Percentiles rank a stretch among this genome's conserved stretches.
These are phyloP conservation scores for Bursaphelenchus okinawaensis DNA, from an alignment of 2,888 invertebrate species.

Conservation along the genomic window DNA sequence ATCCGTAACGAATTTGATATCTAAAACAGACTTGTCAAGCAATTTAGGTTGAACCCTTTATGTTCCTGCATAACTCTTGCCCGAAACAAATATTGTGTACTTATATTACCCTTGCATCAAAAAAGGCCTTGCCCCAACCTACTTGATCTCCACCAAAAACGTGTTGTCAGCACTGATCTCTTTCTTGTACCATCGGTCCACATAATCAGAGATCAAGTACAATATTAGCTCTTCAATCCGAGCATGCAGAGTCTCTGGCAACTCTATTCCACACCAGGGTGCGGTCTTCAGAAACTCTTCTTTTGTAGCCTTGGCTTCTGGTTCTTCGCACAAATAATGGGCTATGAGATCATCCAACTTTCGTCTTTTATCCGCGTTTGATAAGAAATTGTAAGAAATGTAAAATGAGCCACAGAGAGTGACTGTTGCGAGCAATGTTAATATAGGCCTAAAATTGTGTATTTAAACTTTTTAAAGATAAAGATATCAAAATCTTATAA, in stretches of 20 bases:
- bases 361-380: background rate
- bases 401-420: too few species aligned
- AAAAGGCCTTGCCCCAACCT: background rate
- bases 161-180: slow-evolving; percentile 47
- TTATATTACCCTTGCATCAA: background rate
- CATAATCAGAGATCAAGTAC: slow-evolving; percentile 40
- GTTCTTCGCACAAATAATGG: background rate
- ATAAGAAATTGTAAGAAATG: background rate
- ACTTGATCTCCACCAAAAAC: slow-evolving; percentile 47
- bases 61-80: too few species aligned
- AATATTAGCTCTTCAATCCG: slow-evolving; percentile 43
- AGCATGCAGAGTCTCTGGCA: slow-evolving; percentile 35
- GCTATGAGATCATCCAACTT: background rate
- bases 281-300: slow-evolving; percentile 2
- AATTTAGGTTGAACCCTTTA: too few species aligned
- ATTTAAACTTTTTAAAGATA: too few species aligned
- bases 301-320: background rate
- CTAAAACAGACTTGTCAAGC: too few species aligned
- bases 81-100: too few species aligned
- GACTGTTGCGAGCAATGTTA: too few species aligned
- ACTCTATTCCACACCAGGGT: slow-evolving; percentile 21
- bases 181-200: slow-evolving; percentile 48
- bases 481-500: too few species aligned
- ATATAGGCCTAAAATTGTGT: too few species aligned
- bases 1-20: slow-evolving; percentile 47